These are phyloP conservation scores for Mesocricetus auratus DNA, from an alignment of 2,113 vertebrate genomes.

Conservation along the genomic window DNA sequence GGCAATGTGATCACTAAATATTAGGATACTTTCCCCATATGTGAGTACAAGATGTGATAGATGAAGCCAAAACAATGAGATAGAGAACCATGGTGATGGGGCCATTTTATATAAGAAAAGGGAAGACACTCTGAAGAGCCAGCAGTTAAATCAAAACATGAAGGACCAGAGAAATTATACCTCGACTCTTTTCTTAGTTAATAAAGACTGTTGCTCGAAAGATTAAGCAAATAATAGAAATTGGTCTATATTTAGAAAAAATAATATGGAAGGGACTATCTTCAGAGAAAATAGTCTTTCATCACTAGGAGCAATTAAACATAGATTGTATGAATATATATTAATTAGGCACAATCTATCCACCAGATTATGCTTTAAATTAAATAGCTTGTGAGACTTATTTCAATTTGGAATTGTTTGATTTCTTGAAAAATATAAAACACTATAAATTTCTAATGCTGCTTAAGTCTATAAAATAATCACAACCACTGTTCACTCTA, in stretches of 20 bases:
- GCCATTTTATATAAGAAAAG: neutral
- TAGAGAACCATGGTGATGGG: neutral
- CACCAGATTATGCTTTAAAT: neutral
- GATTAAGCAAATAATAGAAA: neutral
- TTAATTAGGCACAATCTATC: neutral
- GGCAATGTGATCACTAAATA: neutral
- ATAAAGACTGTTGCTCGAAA: neutral
- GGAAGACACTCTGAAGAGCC: neutral
- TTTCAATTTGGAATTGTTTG: neutral
- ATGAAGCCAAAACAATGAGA: neutral
- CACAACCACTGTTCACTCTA: neutral
- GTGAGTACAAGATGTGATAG: neutral
- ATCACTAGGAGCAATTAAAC: neutral
- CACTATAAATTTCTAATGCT: neutral
- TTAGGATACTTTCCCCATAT: neutral
- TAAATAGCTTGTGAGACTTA: neutral
- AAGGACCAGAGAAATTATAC: neutral
- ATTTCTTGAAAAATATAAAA: neutral
- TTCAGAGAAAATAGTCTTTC: neutral
- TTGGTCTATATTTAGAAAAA: constrained; percentile 8
- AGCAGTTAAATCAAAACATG: neutral
- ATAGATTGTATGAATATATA: neutral
- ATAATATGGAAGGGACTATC: neutral
- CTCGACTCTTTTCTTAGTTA: constrained; percentile 25
- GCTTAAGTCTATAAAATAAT: neutral